Conservation (phyloP, 2,797 vertebrate species). For the Platalea minor region DNA sequence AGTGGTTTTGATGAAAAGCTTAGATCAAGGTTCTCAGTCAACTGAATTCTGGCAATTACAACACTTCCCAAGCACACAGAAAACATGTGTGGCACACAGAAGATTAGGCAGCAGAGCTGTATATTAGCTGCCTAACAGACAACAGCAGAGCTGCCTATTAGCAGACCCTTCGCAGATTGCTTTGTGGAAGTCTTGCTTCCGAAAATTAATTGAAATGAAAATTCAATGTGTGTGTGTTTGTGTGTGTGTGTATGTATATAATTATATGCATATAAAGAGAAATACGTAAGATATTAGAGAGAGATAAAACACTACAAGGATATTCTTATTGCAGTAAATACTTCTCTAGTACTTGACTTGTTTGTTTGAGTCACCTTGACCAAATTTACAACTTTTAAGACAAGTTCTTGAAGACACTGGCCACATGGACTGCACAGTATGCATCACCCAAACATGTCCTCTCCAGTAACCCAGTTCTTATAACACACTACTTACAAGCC, state of each 20-base stretch:
- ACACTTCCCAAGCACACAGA: background rate
- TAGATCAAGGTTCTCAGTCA: background rate
- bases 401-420: background rate
- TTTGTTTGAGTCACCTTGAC: background rate
- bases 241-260: background rate
- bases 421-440: background rate
- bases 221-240: background rate
- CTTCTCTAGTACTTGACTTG: background rate
- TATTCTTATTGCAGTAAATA: background rate
- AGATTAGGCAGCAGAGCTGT: background rate
- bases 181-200: background rate
- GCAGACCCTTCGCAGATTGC: background rate
- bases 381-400: background rate
- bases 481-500: background rate
- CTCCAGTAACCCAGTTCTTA: background rate
- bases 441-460: background rate
- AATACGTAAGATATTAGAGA: accelerated
- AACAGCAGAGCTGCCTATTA: background rate
- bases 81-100: background rate
- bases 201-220: background rate
- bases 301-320: background rate
- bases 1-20: background rate
- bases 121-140: background rate
- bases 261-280: background rate
- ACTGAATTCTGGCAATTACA: background rate